phyloP scores from a whole-genome alignment of 2,888 invertebrate genomes.

The Tachina fera region DNA sequence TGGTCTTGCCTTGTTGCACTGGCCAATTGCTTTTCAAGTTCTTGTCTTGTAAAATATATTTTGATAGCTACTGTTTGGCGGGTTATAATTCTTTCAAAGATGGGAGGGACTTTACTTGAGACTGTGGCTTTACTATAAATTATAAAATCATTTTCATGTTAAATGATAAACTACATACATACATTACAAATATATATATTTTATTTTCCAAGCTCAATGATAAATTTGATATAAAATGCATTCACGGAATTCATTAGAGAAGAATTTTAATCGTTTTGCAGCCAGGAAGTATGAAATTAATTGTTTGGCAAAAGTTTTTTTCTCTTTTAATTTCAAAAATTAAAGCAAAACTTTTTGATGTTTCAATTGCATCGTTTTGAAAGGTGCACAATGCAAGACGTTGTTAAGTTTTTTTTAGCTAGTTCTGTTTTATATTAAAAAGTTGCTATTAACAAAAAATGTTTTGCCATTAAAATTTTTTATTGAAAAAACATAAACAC shows the following conservation, averaged over 20 bases:
- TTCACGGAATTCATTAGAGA: slow-evolving; percentile 37
- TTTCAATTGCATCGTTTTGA: slow-evolving; percentile 18
- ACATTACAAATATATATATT: slow-evolving; percentile 18
- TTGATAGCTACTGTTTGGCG: slow-evolving; percentile 72
- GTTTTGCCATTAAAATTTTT: too few relatives aligned
- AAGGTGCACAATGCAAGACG: not conserved
- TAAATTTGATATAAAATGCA: slow-evolving; percentile 44
- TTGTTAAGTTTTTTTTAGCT: too few relatives aligned
- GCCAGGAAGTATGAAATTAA: slow-evolving; percentile 1
- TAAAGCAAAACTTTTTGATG: slow-evolving; percentile 13
- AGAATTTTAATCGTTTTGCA: slow-evolving; percentile 35
- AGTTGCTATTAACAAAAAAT: too few relatives aligned
- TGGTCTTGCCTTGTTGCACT: slow-evolving; percentile 26
- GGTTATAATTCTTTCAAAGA: slow-evolving; percentile 68
- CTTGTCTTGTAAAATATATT: slow-evolving; percentile 72
- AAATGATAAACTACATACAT: slow-evolving; percentile 56
- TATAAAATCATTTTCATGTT: slow-evolving; percentile 70
- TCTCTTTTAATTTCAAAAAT: not conserved
- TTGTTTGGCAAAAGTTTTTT: slow-evolving; percentile 5
- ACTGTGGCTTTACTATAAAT: slow-evolving; percentile 62
- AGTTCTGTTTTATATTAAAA: too few relatives aligned
- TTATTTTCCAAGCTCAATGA: slow-evolving; percentile 45
- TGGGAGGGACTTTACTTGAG: slow-evolving; percentile 58
- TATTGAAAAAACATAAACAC: too few relatives aligned
- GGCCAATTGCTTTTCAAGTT: slow-evolving; percentile 68